Evolutionary conservation across 2,888 invertebrate genomes (phyloP).

Genomic region (Eilema caniola): DNA sequence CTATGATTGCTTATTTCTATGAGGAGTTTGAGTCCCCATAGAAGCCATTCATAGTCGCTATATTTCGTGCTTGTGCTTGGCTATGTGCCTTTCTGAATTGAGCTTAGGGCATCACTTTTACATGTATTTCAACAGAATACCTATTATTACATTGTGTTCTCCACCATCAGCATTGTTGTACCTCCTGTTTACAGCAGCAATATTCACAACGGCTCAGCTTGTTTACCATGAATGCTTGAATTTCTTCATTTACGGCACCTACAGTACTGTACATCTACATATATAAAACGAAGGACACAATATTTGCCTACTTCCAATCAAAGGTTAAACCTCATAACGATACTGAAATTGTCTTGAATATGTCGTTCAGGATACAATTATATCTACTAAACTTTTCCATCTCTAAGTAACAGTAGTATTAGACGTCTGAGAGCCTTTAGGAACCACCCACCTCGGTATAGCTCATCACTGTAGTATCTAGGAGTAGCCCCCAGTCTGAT

Average conservation of each 20-base stretch:
- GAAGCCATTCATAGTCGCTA: not conserved
- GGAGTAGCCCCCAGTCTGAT: not conserved
- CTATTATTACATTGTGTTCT: not conserved
- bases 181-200: not conserved
- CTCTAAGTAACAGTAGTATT: not conserved
- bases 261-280: no score
- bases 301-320: no score
- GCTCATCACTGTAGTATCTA: not conserved
- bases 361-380: no score
- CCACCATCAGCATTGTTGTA: not conserved
- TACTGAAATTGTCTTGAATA: no score
- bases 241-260: no score
- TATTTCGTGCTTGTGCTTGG: not conserved
- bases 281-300: no score
- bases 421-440: not conserved
- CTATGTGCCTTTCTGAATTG: not conserved
- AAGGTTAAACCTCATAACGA: no score
- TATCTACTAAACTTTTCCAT: not conserved
- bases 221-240: no score
- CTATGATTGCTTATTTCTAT: no score
- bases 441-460: not conserved
- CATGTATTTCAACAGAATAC: not conserved
- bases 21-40: no score
- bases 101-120: not conserved
- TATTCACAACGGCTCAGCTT: no score